Conservation (phyloP, 1,140 invertebrate genomes). For the Contarinia nasturtii region DNA sequence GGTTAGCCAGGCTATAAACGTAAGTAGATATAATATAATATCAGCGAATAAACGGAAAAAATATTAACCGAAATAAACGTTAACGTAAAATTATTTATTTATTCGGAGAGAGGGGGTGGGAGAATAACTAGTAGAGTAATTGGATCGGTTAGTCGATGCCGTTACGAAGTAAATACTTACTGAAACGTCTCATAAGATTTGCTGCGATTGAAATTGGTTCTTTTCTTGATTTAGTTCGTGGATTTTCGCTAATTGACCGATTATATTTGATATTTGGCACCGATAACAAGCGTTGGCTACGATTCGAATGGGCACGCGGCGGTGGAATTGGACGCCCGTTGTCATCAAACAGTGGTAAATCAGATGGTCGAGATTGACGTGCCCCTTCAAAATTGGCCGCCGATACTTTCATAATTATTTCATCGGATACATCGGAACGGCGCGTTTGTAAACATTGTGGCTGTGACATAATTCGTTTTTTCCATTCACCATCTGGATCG, state of each 20-base stretch:
- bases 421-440: slow-evolving; percentile 21
- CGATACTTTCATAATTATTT: slow-evolving; percentile 8
- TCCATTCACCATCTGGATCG: slow-evolving; percentile 14
- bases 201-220: slow-evolving; percentile 34
- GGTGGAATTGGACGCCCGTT: slow-evolving; percentile 36
- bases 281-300: slow-evolving; percentile 48
- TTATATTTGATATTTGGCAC: slow-evolving; percentile 53
- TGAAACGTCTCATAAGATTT: slow-evolving; percentile 61
- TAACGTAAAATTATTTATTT: not conserved
- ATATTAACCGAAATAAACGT: not conserved
- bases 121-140: no score
- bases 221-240: slow-evolving; percentile 9
- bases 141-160: no score
- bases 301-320: slow-evolving; percentile 35
- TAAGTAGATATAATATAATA: not conserved
- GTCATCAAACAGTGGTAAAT: slow-evolving; percentile 40
- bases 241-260: slow-evolving; percentile 7
- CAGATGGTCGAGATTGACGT: slow-evolving; percentile 30
- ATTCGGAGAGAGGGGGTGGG: slow-evolving; percentile 15
- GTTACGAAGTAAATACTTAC: slow-evolving; percentile 45
- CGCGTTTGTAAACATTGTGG: slow-evolving; percentile 8
- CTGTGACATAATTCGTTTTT: slow-evolving; percentile 7
- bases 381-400: slow-evolving; percentile 10
- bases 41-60: slow-evolving; percentile 4
- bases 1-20: not conserved